Conservation (phyloP, 1,140 invertebrate species). For the Drosophila asahinai region DNA sequence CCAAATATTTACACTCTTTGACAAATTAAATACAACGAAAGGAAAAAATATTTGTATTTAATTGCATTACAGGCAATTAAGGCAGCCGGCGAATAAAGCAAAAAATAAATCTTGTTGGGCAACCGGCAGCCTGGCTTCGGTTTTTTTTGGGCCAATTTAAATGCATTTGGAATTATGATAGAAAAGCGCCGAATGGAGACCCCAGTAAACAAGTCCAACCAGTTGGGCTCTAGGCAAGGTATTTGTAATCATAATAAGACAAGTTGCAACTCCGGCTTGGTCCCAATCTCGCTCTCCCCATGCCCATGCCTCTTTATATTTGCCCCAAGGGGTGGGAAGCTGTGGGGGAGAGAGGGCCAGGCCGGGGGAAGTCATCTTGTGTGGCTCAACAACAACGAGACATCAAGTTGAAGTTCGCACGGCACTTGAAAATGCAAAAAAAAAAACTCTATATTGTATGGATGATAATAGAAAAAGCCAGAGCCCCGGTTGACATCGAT, state of each 20-base stretch:
- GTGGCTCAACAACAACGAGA: constrained; percentile 59
- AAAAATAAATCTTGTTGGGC: constrained; percentile 60
- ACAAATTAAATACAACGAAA: constrained; percentile 62
- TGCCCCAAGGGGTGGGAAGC: constrained; percentile 19
- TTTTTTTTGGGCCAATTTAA: constrained; percentile 69
- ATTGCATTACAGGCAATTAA: constrained; percentile 76
- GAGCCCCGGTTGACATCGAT: not conserved
- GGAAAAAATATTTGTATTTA: constrained; percentile 70
- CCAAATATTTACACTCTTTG: constrained; percentile 55
- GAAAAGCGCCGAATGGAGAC: constrained; percentile 58
- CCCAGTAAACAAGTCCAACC: constrained; percentile 67
- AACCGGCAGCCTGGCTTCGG: constrained; percentile 44
- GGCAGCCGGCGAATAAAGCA: constrained; percentile 23
- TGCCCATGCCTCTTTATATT: not conserved
- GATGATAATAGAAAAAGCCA: constrained; percentile 58
- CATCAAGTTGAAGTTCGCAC: constrained; percentile 79
- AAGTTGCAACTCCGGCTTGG: constrained; percentile 21
- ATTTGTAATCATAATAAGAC: constrained; percentile 61
- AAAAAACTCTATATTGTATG: constrained; percentile 58
- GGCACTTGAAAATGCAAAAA: constrained; percentile 73
- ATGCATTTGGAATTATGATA: constrained; percentile 69
- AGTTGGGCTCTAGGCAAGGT: constrained; percentile 56
- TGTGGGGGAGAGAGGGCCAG: constrained; percentile 2
- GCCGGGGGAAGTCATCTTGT: constrained; percentile 68
- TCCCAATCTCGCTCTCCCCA: constrained; percentile 7